Evolutionary conservation across 2,113 vertebrate genomes (phyloP), one percentile per base, ranked within the genome.

Genomic region (Melospiza georgiana): DNA sequence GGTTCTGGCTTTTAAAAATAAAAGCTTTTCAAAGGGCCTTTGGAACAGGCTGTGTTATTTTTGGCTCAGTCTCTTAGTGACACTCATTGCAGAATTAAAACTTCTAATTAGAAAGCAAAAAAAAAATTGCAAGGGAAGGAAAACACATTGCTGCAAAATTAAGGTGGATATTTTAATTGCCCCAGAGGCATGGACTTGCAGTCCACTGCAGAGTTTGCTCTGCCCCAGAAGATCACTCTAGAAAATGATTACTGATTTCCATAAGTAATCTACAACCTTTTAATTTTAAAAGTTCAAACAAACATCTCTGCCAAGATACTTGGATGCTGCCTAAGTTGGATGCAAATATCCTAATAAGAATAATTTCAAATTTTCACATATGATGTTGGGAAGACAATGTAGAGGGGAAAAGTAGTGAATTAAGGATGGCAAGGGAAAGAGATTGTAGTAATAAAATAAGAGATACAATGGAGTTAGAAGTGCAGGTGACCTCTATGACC

Each of bases 1-100:
- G 62, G 76, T 90, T 97, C 92, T 94, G 93, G 93, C 92, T 93
- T 96, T 97, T 96, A 92, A 92, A 95, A 96, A 95, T 54, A 96
- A 94, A 96, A 94, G 84, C 84, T 93, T 94, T 94, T 85, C 75
- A 89, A 93, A 94, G 92, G 86, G 68, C 77, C 61, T 93, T 94
- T 96, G 93, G 94, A 97, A 95, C 76, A 61, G 80, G 30, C 86
- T 69, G 31, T 93, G 94, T 97, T 97, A 48, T 94, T 97, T 94
- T 97, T 97, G 97, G 96, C 96, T 81, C 6, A 24, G 72, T 67
- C 52, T 93, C 58, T 48, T 80, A 71, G 83, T 92, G 88, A 90
- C 85, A 82, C 80, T 96, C 88, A 33, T 46, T 79, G 92, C 88
- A 94, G 66, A 90, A 96, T 95, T 94, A 96, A 93, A 96, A 92